Evolutionary conservation across 2,888 invertebrate species (phyloP).

Genomic region (Drosophila quinaria): DNA sequence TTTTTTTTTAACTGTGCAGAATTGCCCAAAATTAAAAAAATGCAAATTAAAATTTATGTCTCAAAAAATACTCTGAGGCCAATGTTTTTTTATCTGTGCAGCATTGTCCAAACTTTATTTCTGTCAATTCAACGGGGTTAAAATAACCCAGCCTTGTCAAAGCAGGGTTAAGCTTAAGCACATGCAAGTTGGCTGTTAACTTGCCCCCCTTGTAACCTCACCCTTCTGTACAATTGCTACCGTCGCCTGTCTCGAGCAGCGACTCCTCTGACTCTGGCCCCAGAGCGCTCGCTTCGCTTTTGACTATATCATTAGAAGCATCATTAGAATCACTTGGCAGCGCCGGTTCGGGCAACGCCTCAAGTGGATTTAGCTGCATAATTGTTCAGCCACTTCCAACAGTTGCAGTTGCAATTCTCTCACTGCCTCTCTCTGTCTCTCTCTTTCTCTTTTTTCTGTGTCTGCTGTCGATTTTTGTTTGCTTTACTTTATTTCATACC

Average conservation of each 20-base stretch:
- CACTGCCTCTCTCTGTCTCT: no score
- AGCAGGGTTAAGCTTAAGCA: slow-evolving; percentile 33
- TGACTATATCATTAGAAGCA: slow-evolving; percentile 81
- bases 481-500: slow-evolving; percentile 55
- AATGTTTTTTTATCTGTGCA: no score
- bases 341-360: slow-evolving; percentile 77
- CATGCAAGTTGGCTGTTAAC: slow-evolving; percentile 41
- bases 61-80: no score
- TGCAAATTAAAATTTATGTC: no score
- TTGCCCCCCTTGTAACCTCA: background rate
- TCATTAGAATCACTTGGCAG: slow-evolving; percentile 82
- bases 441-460: slow-evolving; percentile 6
- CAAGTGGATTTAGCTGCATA: slow-evolving; percentile 76
- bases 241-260: slow-evolving; percentile 47
- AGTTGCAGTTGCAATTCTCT: slow-evolving; percentile 6
- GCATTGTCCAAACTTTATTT: background rate
- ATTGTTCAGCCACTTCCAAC: slow-evolving; percentile 58
- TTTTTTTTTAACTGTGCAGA: no score
- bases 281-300: slow-evolving; percentile 65
- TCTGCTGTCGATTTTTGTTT: slow-evolving; percentile 63
- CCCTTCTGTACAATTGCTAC: slow-evolving; percentile 51
- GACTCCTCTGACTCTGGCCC: slow-evolving; percentile 33
- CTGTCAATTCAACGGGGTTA: background rate
- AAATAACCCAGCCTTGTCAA: background rate
- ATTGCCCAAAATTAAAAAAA: no score